Conservation (phyloP, 2,113 vertebrate genomes). For the Tretioscincus oriximinensis region DNA sequence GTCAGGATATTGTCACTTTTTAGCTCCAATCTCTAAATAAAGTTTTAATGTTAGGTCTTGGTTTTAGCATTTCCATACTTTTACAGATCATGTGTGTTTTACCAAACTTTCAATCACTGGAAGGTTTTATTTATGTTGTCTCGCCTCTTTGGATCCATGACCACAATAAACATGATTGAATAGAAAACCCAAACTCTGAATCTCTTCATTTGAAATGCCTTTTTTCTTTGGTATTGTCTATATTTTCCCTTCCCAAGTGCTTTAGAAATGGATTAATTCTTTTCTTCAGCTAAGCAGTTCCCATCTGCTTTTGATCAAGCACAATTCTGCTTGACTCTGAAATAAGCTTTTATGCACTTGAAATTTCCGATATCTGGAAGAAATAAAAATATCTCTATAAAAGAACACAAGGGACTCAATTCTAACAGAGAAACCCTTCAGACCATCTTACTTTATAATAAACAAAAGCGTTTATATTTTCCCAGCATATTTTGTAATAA, state of each 20-base stretch:
- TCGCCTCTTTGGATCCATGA: too few species aligned
- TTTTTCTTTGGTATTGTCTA: neutral
- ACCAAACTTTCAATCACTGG: too few species aligned
- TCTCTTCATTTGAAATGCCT: neutral
- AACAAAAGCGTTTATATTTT: neutral
- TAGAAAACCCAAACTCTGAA: neutral
- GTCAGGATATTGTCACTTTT: too few species aligned
- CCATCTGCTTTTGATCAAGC: conserved; percentile 56
- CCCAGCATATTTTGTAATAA: neutral
- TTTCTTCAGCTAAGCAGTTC: conserved; percentile 13
- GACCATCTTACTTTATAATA: neutral
- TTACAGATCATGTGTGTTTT: too few species aligned
- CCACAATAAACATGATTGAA: too few species aligned
- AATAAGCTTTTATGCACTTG: conserved; percentile 37
- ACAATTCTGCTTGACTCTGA: conserved; percentile 40
- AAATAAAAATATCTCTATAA: conserved; percentile 20
- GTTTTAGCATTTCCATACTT: too few species aligned
- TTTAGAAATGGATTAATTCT: conserved; percentile 31
- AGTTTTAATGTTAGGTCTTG: too few species aligned
- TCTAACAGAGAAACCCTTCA: neutral
- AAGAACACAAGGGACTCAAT: neutral
- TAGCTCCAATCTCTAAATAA: too few species aligned
- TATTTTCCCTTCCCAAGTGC: neutral
- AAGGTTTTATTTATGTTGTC: too few species aligned
- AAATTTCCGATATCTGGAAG: conserved; percentile 48